A percentile compares a stretch with the other conserved stretches of the same genome.
These are phyloP conservation scores for Thereva unica DNA, from an alignment of 2,888 invertebrate genomes.

Conservation along the genomic window DNA sequence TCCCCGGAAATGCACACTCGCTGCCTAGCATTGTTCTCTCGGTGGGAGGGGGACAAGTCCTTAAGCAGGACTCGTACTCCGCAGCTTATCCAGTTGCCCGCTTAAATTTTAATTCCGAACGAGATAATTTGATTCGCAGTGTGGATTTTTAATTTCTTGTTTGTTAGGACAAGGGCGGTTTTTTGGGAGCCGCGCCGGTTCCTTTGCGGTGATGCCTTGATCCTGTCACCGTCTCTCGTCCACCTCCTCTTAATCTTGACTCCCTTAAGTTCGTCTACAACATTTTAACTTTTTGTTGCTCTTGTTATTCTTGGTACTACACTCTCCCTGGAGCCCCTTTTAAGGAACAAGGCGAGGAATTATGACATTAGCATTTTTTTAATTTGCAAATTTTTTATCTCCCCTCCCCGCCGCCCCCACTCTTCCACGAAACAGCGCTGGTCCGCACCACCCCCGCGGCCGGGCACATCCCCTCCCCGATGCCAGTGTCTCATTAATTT, in stretches of 20 bases:
- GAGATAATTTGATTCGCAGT: constrained; percentile 38
- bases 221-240: too few relatives aligned
- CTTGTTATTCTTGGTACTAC: constrained; percentile 9
- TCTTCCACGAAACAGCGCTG: too few relatives aligned
- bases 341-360: constrained; percentile 14
- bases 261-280: background rate
- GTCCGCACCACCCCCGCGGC: too few relatives aligned
- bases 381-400: constrained; percentile 21
- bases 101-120: constrained; percentile 37
- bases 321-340: background rate
- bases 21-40: background rate
- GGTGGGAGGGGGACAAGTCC: too few relatives aligned
- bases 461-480: too few relatives aligned
- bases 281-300: background rate
- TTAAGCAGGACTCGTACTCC: background rate
- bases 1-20: background rate
- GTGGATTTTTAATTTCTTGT: constrained; percentile 40
- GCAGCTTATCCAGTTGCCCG: constrained; percentile 21
- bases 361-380: constrained; percentile 30
- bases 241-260: background rate
- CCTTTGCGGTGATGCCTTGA: background rate
- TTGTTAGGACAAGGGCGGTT: constrained; percentile 7
- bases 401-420: background rate
- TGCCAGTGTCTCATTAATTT: constrained; percentile 4
- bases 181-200: background rate